A percentile compares a stretch with the other conserved stretches of the same genome.
Conservation (phyloP, 2,797 vertebrate species). For the Graptemys geographica region DNA sequence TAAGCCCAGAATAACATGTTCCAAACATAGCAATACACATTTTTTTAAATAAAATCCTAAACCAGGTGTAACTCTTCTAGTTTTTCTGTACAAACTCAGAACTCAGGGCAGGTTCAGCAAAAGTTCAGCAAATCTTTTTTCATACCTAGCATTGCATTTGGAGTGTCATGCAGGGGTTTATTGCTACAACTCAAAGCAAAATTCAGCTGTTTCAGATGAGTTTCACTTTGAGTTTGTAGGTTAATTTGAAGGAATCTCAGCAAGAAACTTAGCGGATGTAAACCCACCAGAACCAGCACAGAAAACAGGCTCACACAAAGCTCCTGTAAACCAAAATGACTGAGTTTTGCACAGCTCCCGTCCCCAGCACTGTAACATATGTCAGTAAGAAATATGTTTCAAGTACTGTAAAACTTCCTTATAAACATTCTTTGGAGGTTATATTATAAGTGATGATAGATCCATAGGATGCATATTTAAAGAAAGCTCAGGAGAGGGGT, state of each 20-base stretch:
- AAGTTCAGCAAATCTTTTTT: neutral
- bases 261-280: neutral
- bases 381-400: neutral
- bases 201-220: neutral
- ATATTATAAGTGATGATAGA: neutral
- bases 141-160: neutral
- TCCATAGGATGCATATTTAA: neutral
- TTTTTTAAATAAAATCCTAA: accelerated
- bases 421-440: neutral
- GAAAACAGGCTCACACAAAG: neutral
- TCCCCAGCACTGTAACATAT: neutral
- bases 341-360: neutral
- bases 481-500: neutral
- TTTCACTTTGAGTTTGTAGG: neutral
- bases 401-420: neutral
- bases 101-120: neutral
- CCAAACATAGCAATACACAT: neutral
- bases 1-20: neutral
- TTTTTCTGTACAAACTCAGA: neutral
- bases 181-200: neutral
- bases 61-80: neutral
- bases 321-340: neutral
- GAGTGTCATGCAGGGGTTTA: neutral
- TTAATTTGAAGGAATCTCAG: neutral
- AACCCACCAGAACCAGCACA: neutral